Percentiles rank a stretch among this genome's conserved stretches.
These are phyloP conservation scores for Azorinus chamasolen DNA, from an alignment of 2,888 invertebrate genomes.

Conservation along the genomic window DNA sequence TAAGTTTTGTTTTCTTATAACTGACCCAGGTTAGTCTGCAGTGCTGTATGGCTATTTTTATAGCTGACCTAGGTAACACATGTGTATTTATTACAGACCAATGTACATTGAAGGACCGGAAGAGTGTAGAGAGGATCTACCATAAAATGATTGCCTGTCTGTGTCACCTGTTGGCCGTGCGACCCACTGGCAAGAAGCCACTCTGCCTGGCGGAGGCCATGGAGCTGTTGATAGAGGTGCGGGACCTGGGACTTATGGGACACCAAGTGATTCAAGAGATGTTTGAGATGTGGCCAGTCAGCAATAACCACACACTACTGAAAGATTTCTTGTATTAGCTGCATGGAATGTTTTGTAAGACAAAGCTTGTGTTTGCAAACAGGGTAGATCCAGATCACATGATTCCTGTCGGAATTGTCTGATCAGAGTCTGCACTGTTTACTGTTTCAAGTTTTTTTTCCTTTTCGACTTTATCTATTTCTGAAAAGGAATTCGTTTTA, in stretches of 20 bases:
- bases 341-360: too few relatives aligned
- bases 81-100: constrained; percentile 63
- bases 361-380: too few relatives aligned
- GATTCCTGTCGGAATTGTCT: too few relatives aligned
- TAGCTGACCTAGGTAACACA: too few relatives aligned
- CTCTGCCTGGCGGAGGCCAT: constrained; percentile 12
- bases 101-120: constrained; percentile 56
- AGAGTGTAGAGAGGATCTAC: constrained; percentile 65
- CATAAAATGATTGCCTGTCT: constrained; percentile 64
- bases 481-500: too few relatives aligned
- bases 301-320: constrained; percentile 37
- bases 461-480: too few relatives aligned
- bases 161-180: constrained; percentile 47
- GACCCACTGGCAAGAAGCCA: constrained; percentile 31
- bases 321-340: constrained; percentile 39
- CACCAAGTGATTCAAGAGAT: constrained; percentile 41
- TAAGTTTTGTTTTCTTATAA: too few relatives aligned
- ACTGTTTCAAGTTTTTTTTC: too few relatives aligned
- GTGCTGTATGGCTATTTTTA: too few relatives aligned
- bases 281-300: constrained; percentile 43
- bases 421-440: too few relatives aligned
- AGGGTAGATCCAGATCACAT: too few relatives aligned
- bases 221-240: constrained; percentile 24
- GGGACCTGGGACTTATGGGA: constrained; percentile 20
- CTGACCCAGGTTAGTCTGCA: too few relatives aligned